Evolutionary conservation across 2,797 vertebrate species (phyloP), one percentile per base, ranked within the genome.

Genomic region (Cercopithecus diana): DNA sequence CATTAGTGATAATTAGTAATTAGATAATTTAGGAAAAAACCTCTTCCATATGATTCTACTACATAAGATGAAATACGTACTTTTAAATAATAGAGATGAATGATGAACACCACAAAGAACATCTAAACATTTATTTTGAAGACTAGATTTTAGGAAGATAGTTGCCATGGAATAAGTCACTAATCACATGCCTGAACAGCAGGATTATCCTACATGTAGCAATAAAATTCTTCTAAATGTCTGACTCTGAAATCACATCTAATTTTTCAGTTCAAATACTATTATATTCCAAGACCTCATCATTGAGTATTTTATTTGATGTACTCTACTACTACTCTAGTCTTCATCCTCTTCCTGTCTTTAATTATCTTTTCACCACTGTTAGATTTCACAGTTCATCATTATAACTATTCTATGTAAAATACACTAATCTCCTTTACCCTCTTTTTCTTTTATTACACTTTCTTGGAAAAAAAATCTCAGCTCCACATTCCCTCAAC

Each of bases 101-200:
- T 39, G 87, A 26, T n/a, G 10, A 39, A n/a, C 43, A 45, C 2
- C 20, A 75, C 5, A 58, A 79, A 80, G 52, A 2, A 43, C 4
- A 96, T 79, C 19, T 95, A 57, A 64, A 94, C 28, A 90, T 88
- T 79, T 84, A 83, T 64, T 88, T 80, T 94, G 41, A 90, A 85
- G 48, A 26, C 43, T 85, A n/a, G 22, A 17, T 1, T 75, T 95
- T 93, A 75, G 13, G 30, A 50, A 50, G 28, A 39, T 85, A 88
- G n/a, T 1, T 2, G 7, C 12, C 36, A n/a, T 12, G 48, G n/a
- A 75, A 88, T 85, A n/a, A 24, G 3, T 61, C 57, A 52, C 48
- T 15, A 84, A 50, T 76, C 45, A 70, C 50, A 61, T 58, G 15
- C 41, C 52, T n/a, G 12, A 76, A 81, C 19, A 61, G 2, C 13